These are phyloP conservation scores for Onychostruthus taczanowskii DNA, from an alignment of 2,113 vertebrate genomes.

Conservation along the genomic window DNA sequence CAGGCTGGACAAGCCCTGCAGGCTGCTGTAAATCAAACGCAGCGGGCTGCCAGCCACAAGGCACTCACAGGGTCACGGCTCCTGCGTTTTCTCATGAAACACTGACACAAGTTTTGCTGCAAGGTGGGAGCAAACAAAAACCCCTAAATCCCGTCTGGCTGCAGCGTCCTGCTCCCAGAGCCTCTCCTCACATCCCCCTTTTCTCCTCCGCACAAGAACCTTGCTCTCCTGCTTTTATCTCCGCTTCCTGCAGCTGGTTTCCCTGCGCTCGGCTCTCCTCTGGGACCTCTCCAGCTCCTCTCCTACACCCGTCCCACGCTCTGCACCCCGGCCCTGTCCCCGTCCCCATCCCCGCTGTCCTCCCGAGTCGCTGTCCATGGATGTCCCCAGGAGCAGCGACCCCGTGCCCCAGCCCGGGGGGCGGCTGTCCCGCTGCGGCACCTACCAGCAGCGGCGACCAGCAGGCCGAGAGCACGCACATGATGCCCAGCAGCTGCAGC, in stretches of 20 bases:
- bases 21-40: background rate
- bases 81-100: fast-evolving
- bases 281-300: background rate
- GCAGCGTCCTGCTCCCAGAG: background rate
- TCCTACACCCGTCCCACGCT: too few relatives aligned
- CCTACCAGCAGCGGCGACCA: slow-evolving; percentile 96
- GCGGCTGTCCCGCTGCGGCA: fast-evolving
- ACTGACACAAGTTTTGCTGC: background rate
- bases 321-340: too few relatives aligned
- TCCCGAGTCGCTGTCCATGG: background rate
- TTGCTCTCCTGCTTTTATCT: fast-evolving
- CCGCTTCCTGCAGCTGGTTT: background rate
- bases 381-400: background rate
- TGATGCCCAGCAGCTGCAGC: slow-evolving; percentile 91
- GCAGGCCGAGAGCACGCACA: slow-evolving; percentile 91
- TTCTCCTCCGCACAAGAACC: background rate
- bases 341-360: background rate
- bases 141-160: fast-evolving
- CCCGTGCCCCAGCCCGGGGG: too few relatives aligned
- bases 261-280: background rate
- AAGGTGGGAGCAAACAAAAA: background rate
- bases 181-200: fast-evolving
- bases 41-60: background rate
- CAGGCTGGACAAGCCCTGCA: background rate
- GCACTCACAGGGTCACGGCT: fast-evolving